A percentile compares a stretch with the other conserved stretches of the same genome.
phyloP scores from a whole-genome alignment of 2,888 invertebrate genomes.

The Lithodes maja region DNA sequence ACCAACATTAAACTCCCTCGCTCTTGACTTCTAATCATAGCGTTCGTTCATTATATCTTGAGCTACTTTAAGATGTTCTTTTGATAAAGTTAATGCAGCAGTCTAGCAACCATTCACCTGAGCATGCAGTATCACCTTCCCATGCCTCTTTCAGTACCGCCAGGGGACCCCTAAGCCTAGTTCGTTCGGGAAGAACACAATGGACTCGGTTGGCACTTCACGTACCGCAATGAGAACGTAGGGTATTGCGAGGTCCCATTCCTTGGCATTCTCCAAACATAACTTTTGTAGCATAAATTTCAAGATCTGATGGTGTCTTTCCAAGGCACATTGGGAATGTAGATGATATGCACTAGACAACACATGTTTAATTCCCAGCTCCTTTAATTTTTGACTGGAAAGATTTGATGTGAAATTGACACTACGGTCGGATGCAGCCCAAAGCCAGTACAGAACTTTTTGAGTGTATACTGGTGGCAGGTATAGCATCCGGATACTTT shows the following conservation, averaged over 20 bases:
- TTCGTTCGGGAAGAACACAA: conserved; percentile 12
- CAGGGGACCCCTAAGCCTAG: background rate
- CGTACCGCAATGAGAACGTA: conserved; percentile 1
- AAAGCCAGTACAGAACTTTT: no score
- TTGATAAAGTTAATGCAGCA: no score
- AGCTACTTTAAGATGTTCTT: no score
- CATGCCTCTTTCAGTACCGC: background rate
- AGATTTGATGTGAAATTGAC: background rate
- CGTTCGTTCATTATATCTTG: no score
- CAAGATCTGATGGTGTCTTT: conserved; percentile 9
- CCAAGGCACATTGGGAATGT: background rate
- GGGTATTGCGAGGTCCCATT: conserved; percentile 15
- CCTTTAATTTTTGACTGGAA: background rate
- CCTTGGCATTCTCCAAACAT: background rate
- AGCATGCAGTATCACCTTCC: no score
- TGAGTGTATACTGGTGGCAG: no score
- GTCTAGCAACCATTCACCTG: no score
- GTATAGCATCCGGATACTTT: no score
- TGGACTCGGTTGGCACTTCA: background rate
- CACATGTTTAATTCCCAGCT: background rate
- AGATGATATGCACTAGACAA: background rate
- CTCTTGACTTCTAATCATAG: no score
- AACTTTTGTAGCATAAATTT: conserved; percentile 1
- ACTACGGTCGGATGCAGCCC: background rate
- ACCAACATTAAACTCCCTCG: no score